Evolutionary conservation across 2,888 invertebrate genomes (phyloP).

Genomic region (Tachina lurida): DNA sequence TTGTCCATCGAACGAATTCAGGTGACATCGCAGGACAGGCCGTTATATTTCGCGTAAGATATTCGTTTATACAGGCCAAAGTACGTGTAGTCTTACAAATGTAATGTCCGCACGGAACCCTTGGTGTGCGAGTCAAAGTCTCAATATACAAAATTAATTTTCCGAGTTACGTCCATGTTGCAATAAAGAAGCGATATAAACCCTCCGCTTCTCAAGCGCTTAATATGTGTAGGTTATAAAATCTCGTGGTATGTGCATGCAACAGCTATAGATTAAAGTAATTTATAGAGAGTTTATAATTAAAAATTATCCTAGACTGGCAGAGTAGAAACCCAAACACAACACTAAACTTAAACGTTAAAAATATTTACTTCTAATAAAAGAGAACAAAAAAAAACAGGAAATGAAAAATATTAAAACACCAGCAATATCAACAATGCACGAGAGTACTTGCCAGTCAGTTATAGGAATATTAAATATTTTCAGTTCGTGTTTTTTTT

Average conservation of each 20-base stretch:
- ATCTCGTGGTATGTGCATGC: conserved; percentile 55
- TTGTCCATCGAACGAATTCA: too few relatives aligned
- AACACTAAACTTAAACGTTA: conserved; percentile 59
- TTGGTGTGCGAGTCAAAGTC: too few relatives aligned
- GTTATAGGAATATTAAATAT: conserved; percentile 23
- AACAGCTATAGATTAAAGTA: conserved; percentile 70
- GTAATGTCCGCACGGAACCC: too few relatives aligned
- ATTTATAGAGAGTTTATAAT: conserved; percentile 72
- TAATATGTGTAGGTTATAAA: conserved; percentile 60
- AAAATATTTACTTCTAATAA: conserved; percentile 54
- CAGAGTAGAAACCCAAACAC: conserved; percentile 54
- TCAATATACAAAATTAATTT: too few relatives aligned
- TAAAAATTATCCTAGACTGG: conserved; percentile 69
- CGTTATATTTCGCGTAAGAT: too few relatives aligned
- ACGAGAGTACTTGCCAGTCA: neutral
- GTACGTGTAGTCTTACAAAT: too few relatives aligned
- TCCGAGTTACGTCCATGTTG: too few relatives aligned
- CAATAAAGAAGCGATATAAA: neutral
- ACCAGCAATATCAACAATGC: conserved; percentile 5
- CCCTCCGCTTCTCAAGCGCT: conserved; percentile 19
- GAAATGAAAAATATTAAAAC: neutral
- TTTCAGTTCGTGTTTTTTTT: neutral
- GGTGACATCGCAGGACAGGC: too few relatives aligned
- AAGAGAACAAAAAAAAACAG: conserved; percentile 10
- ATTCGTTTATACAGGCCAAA: too few relatives aligned